Evolutionary conservation across 64 coral and sea anemone genomes (phyloP).

Genomic region (Montipora capricornis): DNA sequence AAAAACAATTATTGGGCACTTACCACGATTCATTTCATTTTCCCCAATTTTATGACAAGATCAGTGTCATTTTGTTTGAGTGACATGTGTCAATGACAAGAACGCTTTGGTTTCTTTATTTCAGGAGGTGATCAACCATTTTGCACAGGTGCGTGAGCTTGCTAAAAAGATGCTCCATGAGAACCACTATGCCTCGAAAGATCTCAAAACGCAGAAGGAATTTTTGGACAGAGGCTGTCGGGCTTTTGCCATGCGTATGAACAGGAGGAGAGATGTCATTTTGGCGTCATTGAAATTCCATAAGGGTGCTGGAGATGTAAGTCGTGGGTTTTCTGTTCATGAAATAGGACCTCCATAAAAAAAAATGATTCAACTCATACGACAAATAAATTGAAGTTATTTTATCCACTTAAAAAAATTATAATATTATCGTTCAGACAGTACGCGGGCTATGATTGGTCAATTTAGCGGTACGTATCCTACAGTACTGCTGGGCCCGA

Average conservation of each 20-base stretch:
- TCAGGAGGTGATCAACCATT: slow-evolving; percentile 91
- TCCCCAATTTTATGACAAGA: too few species aligned
- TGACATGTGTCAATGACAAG: background rate
- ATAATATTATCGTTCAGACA: too few species aligned
- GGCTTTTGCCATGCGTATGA: slow-evolving; percentile 94
- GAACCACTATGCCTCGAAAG: slow-evolving; percentile 83
- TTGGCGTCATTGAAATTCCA: slow-evolving; percentile 78
- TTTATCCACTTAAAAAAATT: too few species aligned
- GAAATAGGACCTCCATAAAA: too few species aligned
- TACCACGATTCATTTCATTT: too few species aligned
- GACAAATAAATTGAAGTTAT: too few species aligned
- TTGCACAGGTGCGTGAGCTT: slow-evolving; percentile 82
- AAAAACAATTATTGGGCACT: too few species aligned
- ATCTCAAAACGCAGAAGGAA: slow-evolving; percentile 78
- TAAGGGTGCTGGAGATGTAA: slow-evolving; percentile 81
- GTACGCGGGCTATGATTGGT: too few species aligned
- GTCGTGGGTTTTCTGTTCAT: background rate
- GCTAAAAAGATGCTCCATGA: slow-evolving; percentile 92
- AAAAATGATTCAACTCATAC: too few species aligned
- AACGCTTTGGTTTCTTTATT: background rate
- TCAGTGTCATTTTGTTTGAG: background rate
- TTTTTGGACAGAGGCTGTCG: slow-evolving; percentile 94
- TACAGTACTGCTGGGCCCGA: too few species aligned
- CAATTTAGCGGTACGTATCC: too few species aligned
- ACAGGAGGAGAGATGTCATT: slow-evolving; percentile 81